A percentile compares a stretch with the other conserved stretches of the same genome.
phyloP scores from a whole-genome alignment of 1,140 invertebrate species.

The Coelopa frigida region DNA sequence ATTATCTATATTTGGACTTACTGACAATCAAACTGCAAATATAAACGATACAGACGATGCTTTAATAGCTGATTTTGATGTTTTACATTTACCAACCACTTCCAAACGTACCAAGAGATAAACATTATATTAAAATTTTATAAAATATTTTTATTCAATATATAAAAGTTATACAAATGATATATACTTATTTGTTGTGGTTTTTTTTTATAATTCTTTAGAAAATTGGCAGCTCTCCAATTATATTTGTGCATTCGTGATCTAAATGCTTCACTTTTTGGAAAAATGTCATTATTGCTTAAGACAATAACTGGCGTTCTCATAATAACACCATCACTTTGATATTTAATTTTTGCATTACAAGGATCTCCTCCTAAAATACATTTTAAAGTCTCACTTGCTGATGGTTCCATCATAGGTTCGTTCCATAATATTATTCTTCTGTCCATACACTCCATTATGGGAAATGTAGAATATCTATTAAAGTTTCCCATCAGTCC shows the following conservation, averaged over 20 bases:
- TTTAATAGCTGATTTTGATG: too few species aligned
- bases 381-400: too few species aligned
- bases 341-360: constrained; percentile 13
- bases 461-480: constrained; percentile 30
- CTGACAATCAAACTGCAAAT: too few species aligned
- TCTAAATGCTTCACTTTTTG: neutral
- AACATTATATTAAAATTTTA: too few species aligned
- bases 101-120: too few species aligned
- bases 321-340: constrained; percentile 7
- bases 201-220: too few species aligned
- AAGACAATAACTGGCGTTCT: constrained; percentile 18
- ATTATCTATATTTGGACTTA: too few species aligned
- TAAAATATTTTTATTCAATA: too few species aligned
- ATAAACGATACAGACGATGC: too few species aligned
- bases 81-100: too few species aligned
- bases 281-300: constrained; percentile 11
- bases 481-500: constrained; percentile 37
- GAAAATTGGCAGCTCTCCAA: neutral
- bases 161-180: neutral
- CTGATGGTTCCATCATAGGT: too few species aligned
- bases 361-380: constrained; percentile 12
- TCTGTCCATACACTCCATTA: constrained; percentile 28
- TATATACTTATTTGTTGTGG: neutral
- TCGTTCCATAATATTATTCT: too few species aligned
- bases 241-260: constrained; percentile 1